Percentiles rank a stretch among this genome's conserved stretches.
phyloP scores from a whole-genome alignment of 2,113 vertebrate genomes.

The Murina feae region DNA sequence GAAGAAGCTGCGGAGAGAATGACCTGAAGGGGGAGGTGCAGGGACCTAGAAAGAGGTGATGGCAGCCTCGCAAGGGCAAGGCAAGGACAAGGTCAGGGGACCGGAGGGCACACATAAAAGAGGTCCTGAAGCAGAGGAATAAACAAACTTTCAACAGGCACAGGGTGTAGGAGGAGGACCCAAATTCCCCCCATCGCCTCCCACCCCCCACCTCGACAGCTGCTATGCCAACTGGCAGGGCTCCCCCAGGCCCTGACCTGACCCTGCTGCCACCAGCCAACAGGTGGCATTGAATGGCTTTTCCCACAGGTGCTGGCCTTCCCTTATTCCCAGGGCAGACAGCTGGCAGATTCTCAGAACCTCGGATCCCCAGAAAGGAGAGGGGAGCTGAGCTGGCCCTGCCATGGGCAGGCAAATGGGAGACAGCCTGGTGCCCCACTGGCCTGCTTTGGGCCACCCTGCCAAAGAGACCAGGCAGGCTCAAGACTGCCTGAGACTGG shows the following conservation, averaged over 20 bases:
- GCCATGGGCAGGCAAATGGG: background rate
- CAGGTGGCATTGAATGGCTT: background rate
- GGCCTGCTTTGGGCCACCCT: background rate
- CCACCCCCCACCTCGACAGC: background rate
- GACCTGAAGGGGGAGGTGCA: fast-evolving
- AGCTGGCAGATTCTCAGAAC: background rate
- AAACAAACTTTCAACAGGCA: background rate
- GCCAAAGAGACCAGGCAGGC: background rate
- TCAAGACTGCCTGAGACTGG: background rate
- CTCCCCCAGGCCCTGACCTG: background rate
- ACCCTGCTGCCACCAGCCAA: background rate
- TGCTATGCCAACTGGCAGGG: background rate
- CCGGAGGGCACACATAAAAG: background rate
- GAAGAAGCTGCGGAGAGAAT: background rate
- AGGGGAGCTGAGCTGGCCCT: background rate
- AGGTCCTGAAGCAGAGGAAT: background rate
- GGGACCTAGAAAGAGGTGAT: background rate
- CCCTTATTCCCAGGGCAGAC: background rate
- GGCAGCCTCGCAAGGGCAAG: background rate
- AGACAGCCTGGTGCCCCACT: background rate
- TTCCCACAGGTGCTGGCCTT: conserved; percentile 53
- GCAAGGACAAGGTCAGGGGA: background rate
- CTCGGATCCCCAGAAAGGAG: background rate
- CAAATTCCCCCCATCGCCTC: background rate
- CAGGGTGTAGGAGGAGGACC: background rate